Evolutionary conservation across 2,888 invertebrate genomes (phyloP).

Genomic region (Andrena haemorrhoa): DNA sequence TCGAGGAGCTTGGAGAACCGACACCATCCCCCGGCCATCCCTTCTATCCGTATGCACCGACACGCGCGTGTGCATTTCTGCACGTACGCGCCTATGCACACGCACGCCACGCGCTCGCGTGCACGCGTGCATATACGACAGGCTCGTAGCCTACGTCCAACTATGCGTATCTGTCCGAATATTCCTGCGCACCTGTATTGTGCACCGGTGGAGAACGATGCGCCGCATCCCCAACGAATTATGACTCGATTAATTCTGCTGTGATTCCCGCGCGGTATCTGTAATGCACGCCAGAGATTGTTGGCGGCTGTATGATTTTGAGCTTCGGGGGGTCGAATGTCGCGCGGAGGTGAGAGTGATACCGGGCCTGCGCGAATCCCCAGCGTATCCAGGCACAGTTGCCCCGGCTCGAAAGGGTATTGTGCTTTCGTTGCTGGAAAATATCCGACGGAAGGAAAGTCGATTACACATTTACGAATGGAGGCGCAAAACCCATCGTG

Average conservation of each 20-base stretch:
- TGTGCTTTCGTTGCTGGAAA: too few relatives aligned
- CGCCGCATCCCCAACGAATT: constrained; percentile 43
- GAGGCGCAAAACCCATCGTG: background rate
- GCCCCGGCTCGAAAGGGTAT: background rate
- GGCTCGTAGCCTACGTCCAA: constrained; percentile 23
- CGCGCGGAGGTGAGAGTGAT: background rate
- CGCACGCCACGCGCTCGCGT: constrained; percentile 7
- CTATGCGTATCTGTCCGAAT: constrained; percentile 38
- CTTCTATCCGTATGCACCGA: constrained; percentile 18
- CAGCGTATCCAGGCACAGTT: background rate
- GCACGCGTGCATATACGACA: constrained; percentile 26
- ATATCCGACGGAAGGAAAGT: too few relatives aligned
- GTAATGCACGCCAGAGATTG: constrained; percentile 4
- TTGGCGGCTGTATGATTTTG: background rate
- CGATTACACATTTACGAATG: too few relatives aligned
- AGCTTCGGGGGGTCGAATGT: background rate
- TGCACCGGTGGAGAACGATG: constrained; percentile 25
- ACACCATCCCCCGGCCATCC: constrained; percentile 26
- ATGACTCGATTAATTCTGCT: constrained; percentile 56
- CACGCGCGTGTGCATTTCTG: constrained; percentile 50
- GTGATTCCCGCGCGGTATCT: constrained; percentile 23
- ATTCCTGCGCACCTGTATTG: constrained; percentile 24
- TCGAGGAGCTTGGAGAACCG: constrained; percentile 54
- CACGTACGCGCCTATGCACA: constrained; percentile 22
- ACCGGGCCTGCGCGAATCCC: background rate